A percentile compares a stretch with the other conserved stretches of the same genome.
Conservation (phyloP, 2,888 invertebrate species). For the Aporophyla lueneburgensis region DNA sequence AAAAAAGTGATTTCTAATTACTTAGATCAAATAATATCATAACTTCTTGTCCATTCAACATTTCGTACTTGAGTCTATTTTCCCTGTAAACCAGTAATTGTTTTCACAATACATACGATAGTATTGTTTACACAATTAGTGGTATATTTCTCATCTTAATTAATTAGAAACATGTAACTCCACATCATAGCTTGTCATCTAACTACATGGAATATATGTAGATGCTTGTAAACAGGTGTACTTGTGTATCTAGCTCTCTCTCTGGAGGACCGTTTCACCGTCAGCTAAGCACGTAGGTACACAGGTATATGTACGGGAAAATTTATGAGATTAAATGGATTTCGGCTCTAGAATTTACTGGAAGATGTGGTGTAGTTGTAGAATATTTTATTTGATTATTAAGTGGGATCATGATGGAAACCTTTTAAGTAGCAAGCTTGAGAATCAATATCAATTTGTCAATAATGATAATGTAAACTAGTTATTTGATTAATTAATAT, state of each 20-base stretch:
- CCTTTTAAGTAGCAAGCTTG: neutral
- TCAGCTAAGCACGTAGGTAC: constrained; percentile 30
- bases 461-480: neutral
- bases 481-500: neutral
- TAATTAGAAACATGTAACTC: constrained; percentile 6
- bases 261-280: constrained; percentile 17
- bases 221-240: constrained; percentile 21
- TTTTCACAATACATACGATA: too few species aligned
- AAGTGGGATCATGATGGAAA: neutral
- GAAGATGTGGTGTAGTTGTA: constrained; percentile 18
- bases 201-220: neutral
- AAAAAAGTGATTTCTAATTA: neutral
- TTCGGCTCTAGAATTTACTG: constrained; percentile 26
- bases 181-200: neutral
- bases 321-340: constrained; percentile 47
- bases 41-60: neutral
- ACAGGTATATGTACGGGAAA: constrained; percentile 26
- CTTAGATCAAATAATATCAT: neutral
- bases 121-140: neutral
- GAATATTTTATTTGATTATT: constrained; percentile 8
- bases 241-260: constrained; percentile 2
- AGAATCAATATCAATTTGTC: neutral
- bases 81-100: too few species aligned
- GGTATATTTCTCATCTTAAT: constrained; percentile 5
- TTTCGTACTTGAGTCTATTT: neutral